Conservation (phyloP, 2,113 vertebrate genomes). For the Capreolus pygargus region DNA sequence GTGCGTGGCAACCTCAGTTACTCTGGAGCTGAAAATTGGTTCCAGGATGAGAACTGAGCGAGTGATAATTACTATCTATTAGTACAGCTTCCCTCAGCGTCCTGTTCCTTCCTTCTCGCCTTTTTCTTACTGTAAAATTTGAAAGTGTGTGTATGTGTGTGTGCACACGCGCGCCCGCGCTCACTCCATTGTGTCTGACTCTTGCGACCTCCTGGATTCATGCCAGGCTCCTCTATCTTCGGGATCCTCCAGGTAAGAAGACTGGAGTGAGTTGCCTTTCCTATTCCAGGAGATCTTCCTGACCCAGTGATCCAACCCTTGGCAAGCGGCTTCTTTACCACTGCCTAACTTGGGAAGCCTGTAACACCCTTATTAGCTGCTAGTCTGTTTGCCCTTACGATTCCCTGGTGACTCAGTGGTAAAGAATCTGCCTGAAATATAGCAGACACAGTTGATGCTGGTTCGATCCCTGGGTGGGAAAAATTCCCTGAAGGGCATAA, state of each 20-base stretch:
- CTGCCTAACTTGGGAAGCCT: not conserved
- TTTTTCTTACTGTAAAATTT: too few relatives aligned
- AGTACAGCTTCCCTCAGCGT: too few relatives aligned
- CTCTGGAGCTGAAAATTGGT: too few relatives aligned
- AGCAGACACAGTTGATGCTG: not conserved
- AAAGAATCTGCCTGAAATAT: not conserved
- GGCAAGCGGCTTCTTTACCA: not conserved
- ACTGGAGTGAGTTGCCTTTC: not conserved
- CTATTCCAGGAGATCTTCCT: not conserved
- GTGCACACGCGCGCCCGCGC: too few relatives aligned
- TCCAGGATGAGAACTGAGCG: too few relatives aligned
- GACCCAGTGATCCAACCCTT: not conserved
- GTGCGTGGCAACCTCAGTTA: too few relatives aligned
- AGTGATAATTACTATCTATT: too few relatives aligned
- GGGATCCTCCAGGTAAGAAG: not conserved
- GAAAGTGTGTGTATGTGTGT: too few relatives aligned
- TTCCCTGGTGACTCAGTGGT: not conserved
- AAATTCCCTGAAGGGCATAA: not conserved
- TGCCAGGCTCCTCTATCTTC: not conserved
- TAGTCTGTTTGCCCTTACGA: not conserved
- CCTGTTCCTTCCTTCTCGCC: too few relatives aligned
- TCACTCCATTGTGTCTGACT: not conserved
- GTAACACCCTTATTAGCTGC: not conserved
- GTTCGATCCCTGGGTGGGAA: not conserved
- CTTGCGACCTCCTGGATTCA: not conserved